Conservation (phyloP, 2,888 invertebrate species). For the Cordylochernes scorpioides region DNA sequence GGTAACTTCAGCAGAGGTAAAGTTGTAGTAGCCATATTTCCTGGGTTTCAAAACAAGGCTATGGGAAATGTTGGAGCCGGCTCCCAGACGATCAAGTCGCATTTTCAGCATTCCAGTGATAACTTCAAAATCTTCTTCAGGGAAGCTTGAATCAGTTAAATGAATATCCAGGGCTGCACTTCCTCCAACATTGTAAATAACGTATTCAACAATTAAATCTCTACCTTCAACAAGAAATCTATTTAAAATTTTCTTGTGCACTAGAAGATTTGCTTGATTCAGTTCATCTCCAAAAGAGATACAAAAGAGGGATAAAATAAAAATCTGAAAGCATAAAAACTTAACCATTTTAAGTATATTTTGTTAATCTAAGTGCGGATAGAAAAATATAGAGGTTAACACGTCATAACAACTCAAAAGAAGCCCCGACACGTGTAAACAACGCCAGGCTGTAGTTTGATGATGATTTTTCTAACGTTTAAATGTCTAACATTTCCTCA, state of each 20-base stretch:
- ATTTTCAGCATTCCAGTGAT: slow-evolving; percentile 57
- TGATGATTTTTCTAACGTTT: too few relatives aligned
- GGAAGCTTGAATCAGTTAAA: slow-evolving; percentile 68
- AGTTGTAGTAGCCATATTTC: slow-evolving; percentile 70
- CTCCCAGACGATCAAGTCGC: slow-evolving; percentile 62
- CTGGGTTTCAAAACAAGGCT: slow-evolving; percentile 69
- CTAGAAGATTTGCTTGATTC: slow-evolving; percentile 12
- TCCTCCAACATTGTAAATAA: slow-evolving; percentile 16
- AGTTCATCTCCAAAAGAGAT: slow-evolving; percentile 4
- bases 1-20: slow-evolving; percentile 71
- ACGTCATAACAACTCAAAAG: too few relatives aligned
- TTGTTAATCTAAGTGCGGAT: too few relatives aligned
- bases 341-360: too few relatives aligned
- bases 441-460: too few relatives aligned
- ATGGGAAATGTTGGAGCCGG: slow-evolving; percentile 76
- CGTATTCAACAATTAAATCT: slow-evolving; percentile 63
- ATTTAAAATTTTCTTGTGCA: slow-evolving; percentile 42
- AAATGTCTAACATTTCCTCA: too few relatives aligned
- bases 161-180: slow-evolving; percentile 60
- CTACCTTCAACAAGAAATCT: slow-evolving; percentile 85
- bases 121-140: slow-evolving; percentile 62
- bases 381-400: too few relatives aligned
- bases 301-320: neutral
- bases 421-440: too few relatives aligned
- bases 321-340: too few relatives aligned